A percentile compares a stretch with the other conserved stretches of the same genome.
Evolutionary conservation across 2,797 vertebrate species (phyloP).

Genomic region (Sebastes oblongus): DNA sequence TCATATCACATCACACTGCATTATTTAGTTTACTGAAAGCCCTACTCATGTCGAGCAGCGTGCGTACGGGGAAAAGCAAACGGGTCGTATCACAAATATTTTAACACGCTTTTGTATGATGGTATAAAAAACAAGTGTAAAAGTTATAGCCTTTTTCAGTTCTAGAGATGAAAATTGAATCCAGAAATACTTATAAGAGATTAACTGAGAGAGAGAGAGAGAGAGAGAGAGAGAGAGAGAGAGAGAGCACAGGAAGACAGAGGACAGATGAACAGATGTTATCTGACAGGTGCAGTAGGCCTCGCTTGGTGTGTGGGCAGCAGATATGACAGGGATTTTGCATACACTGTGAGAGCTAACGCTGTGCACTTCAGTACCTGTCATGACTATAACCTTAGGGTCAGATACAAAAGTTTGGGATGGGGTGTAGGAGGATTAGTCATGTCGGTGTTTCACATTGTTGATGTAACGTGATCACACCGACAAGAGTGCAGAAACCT

Average conservation of each 20-base stretch:
- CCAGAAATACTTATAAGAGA: not conserved
- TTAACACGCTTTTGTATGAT: not conserved
- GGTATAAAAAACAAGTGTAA: not conserved
- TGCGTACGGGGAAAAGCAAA: slow-evolving; percentile 27
- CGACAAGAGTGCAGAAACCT: not conserved
- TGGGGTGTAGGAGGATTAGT: slow-evolving; percentile 55
- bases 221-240: slow-evolving; percentile 13
- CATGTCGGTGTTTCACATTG: slow-evolving; percentile 44
- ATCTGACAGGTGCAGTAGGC: slow-evolving; percentile 72
- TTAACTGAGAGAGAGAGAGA: not conserved
- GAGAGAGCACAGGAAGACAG: slow-evolving; percentile 20
- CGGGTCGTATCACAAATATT: slow-evolving; percentile 8
- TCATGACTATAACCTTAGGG: slow-evolving; percentile 69
- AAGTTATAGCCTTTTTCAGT: not conserved
- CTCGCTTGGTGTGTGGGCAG: slow-evolving; percentile 69
- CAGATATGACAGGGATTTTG: slow-evolving; percentile 70
- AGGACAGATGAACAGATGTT: slow-evolving; percentile 74
- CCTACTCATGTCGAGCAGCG: slow-evolving; percentile 3
- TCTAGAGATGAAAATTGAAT: not conserved
- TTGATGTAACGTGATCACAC: slow-evolving; percentile 31
- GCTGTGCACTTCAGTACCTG: slow-evolving; percentile 58
- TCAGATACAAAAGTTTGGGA: slow-evolving; percentile 48
- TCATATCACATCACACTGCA: slow-evolving; percentile 53
- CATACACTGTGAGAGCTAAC: slow-evolving; percentile 59
- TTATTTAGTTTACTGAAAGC: slow-evolving; percentile 54